Percentiles rank a stretch among this genome's conserved stretches.
Conservation (phyloP, 1,140 invertebrate genomes). For the Procambarus clarkii region DNA sequence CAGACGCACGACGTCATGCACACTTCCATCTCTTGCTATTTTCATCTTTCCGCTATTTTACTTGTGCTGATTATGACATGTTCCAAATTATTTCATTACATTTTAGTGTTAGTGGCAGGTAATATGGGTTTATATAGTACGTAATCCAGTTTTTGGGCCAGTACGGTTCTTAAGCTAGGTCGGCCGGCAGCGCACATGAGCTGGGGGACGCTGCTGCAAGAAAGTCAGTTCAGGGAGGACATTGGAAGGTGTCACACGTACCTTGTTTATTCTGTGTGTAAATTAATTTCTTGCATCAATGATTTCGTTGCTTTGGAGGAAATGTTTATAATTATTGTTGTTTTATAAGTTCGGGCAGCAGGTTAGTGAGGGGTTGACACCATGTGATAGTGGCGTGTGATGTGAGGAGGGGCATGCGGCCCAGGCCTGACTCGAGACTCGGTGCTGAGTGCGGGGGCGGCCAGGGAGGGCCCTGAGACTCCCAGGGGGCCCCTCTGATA, state of each 20-base stretch:
- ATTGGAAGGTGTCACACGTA: constrained; percentile 13
- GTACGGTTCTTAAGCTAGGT: not conserved
- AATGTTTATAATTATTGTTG: constrained; percentile 30
- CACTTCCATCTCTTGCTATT: not conserved
- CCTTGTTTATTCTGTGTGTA: constrained; percentile 20
- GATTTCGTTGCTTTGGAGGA: constrained; percentile 45
- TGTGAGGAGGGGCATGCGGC: constrained; percentile 44
- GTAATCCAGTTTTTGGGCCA: not conserved
- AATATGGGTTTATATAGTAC: not conserved
- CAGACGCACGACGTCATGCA: not conserved
- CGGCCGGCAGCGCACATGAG: not conserved
- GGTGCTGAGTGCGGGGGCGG: constrained; percentile 27
- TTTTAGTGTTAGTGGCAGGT: no score
- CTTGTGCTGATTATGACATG: not conserved
- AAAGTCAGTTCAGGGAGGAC: constrained; percentile 32
- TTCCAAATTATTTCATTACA: not conserved
- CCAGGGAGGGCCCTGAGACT: constrained; percentile 11
- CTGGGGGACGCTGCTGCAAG: constrained; percentile 15
- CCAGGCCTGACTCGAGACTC: constrained; percentile 23
- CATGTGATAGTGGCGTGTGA: constrained; percentile 33
- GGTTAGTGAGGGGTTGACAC: constrained; percentile 10
- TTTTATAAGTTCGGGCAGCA: not conserved
- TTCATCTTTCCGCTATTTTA: not conserved
- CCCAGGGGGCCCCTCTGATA: not conserved
- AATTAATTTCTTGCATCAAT: constrained; percentile 35